Conservation (phyloP, 2,797 vertebrate species). For the Lutjanus campechanus region DNA sequence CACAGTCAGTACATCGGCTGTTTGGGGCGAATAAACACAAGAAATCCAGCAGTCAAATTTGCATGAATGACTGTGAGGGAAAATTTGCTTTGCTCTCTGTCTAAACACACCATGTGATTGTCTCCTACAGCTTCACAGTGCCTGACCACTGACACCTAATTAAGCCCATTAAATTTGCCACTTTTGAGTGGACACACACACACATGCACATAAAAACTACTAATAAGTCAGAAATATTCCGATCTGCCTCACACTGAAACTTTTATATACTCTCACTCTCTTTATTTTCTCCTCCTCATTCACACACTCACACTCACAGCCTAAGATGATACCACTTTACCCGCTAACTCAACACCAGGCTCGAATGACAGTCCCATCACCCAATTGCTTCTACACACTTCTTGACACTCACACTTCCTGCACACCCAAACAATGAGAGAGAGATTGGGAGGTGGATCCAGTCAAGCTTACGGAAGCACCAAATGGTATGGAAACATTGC, state of each 20-base stretch:
- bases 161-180: constrained; percentile 7
- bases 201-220: not conserved
- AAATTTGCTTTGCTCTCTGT: not conserved
- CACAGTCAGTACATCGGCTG: not conserved
- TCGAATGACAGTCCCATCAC: constrained; percentile 36
- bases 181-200: not conserved
- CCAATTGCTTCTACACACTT: constrained; percentile 12
- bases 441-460: constrained; percentile 38
- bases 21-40: not conserved
- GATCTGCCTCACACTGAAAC: constrained; percentile 11
- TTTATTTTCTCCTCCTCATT: not conserved
- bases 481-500: constrained; percentile 63
- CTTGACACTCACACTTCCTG: constrained; percentile 31
- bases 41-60: not conserved
- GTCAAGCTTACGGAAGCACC: constrained; percentile 52
- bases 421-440: constrained; percentile 15
- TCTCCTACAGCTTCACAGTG: not conserved
- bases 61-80: not conserved
- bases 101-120: not conserved
- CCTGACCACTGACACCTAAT: constrained; percentile 13
- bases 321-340: constrained; percentile 32
- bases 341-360: constrained; percentile 52
- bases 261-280: constrained; percentile 3
- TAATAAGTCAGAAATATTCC: not conserved
- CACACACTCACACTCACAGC: not conserved